Evolutionary conservation across 2,888 invertebrate genomes (phyloP).

Genomic region (Melangyna quadrimaculata): DNA sequence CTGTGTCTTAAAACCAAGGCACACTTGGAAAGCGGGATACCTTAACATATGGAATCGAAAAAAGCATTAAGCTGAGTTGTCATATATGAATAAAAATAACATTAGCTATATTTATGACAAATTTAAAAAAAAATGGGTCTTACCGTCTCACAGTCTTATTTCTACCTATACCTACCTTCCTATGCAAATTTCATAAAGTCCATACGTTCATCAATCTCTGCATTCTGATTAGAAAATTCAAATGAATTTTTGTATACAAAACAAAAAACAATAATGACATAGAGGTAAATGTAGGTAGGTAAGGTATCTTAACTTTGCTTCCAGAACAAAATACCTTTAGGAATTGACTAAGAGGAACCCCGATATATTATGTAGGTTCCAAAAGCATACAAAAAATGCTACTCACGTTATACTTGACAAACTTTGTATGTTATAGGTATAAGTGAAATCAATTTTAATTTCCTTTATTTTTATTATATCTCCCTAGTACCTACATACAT

Average conservation of each 20-base stretch:
- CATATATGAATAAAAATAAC: neutral
- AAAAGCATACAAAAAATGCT: neutral
- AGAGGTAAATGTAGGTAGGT: neutral
- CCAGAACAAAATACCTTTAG: neutral
- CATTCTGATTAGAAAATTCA: slow-evolving; percentile 44
- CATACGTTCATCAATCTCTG: slow-evolving; percentile 22
- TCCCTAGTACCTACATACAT: neutral
- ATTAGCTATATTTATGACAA: slow-evolving; percentile 10
- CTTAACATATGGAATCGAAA: neutral
- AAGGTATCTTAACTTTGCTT: neutral
- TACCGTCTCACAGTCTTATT: too few relatives aligned
- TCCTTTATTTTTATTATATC: slow-evolving; percentile 47
- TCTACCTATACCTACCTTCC: slow-evolving; percentile 24
- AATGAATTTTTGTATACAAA: neutral
- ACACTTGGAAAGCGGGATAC: neutral
- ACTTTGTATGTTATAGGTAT: slow-evolving; percentile 57
- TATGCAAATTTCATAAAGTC: slow-evolving; percentile 38
- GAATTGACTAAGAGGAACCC: neutral
- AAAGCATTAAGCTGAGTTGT: neutral
- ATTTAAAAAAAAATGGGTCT: slow-evolving; percentile 40
- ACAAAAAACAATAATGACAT: neutral
- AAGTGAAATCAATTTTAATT: slow-evolving; percentile 69
- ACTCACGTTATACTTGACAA: slow-evolving; percentile 25
- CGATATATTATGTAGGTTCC: neutral
- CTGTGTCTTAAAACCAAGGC: neutral